phyloP scores from a whole-genome alignment of 2,797 vertebrate species.

The Falco biarmicus region DNA sequence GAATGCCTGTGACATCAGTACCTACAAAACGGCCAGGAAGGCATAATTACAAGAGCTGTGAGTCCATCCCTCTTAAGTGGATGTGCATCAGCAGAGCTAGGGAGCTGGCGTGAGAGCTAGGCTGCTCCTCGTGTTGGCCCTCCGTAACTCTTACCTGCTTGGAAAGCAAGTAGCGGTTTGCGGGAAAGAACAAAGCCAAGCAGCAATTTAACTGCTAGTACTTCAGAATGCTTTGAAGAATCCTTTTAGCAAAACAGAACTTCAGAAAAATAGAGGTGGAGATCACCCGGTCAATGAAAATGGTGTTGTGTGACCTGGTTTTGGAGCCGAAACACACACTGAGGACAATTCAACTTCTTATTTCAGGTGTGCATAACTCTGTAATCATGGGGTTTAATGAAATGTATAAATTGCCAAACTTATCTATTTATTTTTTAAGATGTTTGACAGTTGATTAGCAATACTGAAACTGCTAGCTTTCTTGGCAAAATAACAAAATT shows the following conservation, averaged over 20 bases:
- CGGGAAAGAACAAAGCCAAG: not conserved
- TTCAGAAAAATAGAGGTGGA: not conserved
- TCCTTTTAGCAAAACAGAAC: not conserved
- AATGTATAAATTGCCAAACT: not conserved
- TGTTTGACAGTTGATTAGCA: not conserved
- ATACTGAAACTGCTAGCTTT: not conserved
- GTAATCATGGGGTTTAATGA: not conserved
- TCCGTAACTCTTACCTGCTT: not conserved
- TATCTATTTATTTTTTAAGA: not conserved
- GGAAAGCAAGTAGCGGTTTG: not conserved
- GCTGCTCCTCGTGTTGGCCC: not conserved
- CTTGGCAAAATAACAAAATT: not conserved
- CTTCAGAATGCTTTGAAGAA: not conserved
- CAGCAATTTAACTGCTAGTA: not conserved
- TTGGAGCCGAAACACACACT: not conserved
- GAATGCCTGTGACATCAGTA: not conserved
- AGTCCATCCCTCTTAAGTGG: not conserved
- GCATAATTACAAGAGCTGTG: not conserved
- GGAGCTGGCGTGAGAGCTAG: not conserved
- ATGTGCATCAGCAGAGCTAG: not conserved
- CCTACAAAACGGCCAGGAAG: not conserved
- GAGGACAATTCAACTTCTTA: not conserved
- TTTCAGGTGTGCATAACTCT: not conserved
- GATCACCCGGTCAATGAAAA: not conserved
- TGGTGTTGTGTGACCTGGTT: rapidly evolving